Evolutionary conservation across 2,113 vertebrate genomes (phyloP).

Genomic region (Martes martes): DNA sequence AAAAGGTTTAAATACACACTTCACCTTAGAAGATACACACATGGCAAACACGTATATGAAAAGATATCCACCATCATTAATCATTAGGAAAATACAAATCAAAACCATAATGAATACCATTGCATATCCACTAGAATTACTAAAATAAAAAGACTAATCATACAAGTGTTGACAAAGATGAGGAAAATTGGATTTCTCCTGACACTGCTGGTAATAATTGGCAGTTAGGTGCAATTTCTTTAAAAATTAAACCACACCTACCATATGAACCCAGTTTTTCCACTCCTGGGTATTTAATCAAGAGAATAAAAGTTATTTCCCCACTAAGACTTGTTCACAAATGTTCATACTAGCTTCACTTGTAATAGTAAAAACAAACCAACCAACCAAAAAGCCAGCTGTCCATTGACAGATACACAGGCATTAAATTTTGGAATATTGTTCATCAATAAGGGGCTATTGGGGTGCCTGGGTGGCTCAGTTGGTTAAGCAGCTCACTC

Average conservation of each 20-base stretch:
- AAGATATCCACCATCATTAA: not conserved
- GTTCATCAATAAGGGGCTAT: not conserved
- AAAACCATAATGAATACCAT: not conserved
- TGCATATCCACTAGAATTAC: not conserved
- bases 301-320: not conserved
- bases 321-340: not conserved
- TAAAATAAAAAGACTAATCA: not conserved
- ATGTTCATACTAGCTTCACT: not conserved
- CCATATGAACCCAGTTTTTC: not conserved
- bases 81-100: not conserved
- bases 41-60: not conserved
- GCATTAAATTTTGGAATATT: not conserved
- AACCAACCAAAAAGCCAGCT: not conserved
- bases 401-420: not conserved
- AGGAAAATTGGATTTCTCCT: not conserved
- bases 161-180: not conserved
- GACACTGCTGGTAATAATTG: not conserved
- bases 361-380: not conserved
- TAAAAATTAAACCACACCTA: not conserved
- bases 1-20: not conserved
- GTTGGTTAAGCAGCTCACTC: not conserved
- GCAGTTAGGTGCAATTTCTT: not conserved
- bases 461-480: not conserved
- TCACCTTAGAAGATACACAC: not conserved
- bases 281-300: not conserved